Base-by-base conservation (phyloP, 2,797 vertebrate species). In the Enteromius thamalakanensis region DNA sequence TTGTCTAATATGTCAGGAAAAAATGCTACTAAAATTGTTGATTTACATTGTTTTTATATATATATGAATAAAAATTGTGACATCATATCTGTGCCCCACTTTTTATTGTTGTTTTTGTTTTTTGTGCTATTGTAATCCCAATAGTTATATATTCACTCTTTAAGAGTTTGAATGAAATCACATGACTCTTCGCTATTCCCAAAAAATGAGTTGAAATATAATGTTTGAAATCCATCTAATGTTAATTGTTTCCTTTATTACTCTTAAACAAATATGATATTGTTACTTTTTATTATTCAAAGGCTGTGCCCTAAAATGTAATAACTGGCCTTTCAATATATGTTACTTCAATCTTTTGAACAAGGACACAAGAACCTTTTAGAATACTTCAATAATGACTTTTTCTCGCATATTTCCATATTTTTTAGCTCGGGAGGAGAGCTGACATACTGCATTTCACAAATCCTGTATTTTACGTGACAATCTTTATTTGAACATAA, bases 401-500 rank as follows among this genome's bases (percentile, higher is more conserved):
- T 77, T 81, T 82, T 32, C 3, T 45, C 23, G 49, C 32, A 60
- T 29, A 47, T 42, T 67, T 55, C 26, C 15, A 32, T 65, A 72
- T 53, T 55, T 75, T 79, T 80, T 45, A 12, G 53, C 29, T 68
- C 71, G 19, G 40, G 42, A 26, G 11, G 79, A 58, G 32, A 67
- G 72, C 76, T 85, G 60, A 79, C 81, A 76, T 49, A 51, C n/a
- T 70, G 58, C 60, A 34, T 84, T 85, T 81, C 21, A 32, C 80
- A 72, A 83, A 89, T 83, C 68, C 81, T 77, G 82, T 80, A 81
- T 84, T 85, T 77, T 78, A 88, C 65, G 77, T 86, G 85, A 87
- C 86, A 69, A 88, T 88, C 79, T 87, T 85, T 81, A 88, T 88
- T 86, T 82, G 77, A 85, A 82, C 89, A 89, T 78, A 78, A 83